Base-by-base conservation (phyloP, 2,888 invertebrate genomes). In the Stenchaetothrips biformis region DNA sequence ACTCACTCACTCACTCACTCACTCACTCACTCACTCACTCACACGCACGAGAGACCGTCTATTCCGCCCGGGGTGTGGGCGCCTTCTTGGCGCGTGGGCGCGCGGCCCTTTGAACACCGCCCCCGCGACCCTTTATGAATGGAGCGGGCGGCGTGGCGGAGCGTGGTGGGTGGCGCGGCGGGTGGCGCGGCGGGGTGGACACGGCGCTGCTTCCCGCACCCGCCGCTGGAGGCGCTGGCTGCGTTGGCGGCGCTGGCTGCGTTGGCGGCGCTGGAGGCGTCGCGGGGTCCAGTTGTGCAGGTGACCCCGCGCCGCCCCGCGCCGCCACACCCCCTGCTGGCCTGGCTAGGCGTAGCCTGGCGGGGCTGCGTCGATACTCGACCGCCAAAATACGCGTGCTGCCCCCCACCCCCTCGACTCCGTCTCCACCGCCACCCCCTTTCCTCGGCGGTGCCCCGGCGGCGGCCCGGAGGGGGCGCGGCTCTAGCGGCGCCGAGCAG, bases 361-460 rank as follows among this genome's bases (percentile, higher is more conserved):
- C 59, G 16, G 59, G 59, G 67, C 67, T 74, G 67, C 67, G 67
- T 74, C 67, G 67, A 74, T 74, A 74, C 67, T 74, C 67, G 67
- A 74, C 67, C 67, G 67, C 67, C 67, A 74, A 74, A 74, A 74
- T 74, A 74, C 67, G 67, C 67, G 67, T 74, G 67, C 67, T 25
- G 9, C 67, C 13, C 53, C 11, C 53, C 53, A 4, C 53, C 13
- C 53, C 11, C 11, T 18, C 53, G 13, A 13, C 53, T 18, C 53
- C 53, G 53, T 4, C 11, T 13, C 53, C 53, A 53, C 53, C 53
- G 16, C 53, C 53, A 53, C 53, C 13, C 53, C 53, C 53, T 13
- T 25, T 7, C 21, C 7, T 7, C 21, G 67, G 67, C 67, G 21
- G 67, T 3, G 21, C n/a, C 67, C 21, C 18, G 67, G 67, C 67